phyloP scores from a whole-genome alignment of 2,888 invertebrate genomes.

The Drosophila histrio region DNA sequence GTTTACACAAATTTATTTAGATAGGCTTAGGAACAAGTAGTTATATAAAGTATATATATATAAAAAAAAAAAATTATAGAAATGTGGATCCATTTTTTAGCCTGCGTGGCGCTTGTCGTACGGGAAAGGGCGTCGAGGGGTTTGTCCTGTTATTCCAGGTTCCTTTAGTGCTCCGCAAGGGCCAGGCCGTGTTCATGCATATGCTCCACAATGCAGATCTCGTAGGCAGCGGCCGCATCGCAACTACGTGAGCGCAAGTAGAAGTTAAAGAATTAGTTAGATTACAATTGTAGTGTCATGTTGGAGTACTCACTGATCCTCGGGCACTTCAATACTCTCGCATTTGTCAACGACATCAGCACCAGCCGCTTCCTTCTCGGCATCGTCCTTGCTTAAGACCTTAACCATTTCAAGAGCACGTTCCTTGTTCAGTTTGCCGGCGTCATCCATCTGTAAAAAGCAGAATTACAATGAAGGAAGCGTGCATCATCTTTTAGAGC shows the following conservation, averaged over 20 bases:
- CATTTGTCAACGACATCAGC: conserved; percentile 66
- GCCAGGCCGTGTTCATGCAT: conserved; percentile 70
- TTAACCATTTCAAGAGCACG: conserved; percentile 64
- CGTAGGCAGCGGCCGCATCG: conserved; percentile 78
- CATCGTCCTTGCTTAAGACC: conserved; percentile 63
- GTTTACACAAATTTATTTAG: conserved; percentile 21
- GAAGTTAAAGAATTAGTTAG: not conserved
- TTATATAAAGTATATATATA: conserved; percentile 1
- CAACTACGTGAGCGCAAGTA: conserved; percentile 53
- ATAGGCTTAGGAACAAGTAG: conserved; percentile 18
- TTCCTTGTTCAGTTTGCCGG: conserved; percentile 77
- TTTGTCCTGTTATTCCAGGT: no score
- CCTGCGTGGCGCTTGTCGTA: conserved; percentile 51
- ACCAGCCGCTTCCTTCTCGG: conserved; percentile 59
- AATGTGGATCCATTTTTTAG: conserved; percentile 29
- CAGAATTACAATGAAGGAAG: not conserved
- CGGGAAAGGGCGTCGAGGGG: not conserved
- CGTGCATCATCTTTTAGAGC: not conserved
- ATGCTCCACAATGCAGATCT: conserved; percentile 65
- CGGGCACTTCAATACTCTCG: conserved; percentile 67
- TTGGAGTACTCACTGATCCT: conserved; percentile 76
- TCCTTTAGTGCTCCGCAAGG: conserved; percentile 25
- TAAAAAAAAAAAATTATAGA: conserved; percentile 1
- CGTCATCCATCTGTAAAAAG: conserved; percentile 68
- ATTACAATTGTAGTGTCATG: not conserved